Evolutionary conservation across 2,888 invertebrate genomes (phyloP).

Genomic region (Scrobipalpa costella): DNA sequence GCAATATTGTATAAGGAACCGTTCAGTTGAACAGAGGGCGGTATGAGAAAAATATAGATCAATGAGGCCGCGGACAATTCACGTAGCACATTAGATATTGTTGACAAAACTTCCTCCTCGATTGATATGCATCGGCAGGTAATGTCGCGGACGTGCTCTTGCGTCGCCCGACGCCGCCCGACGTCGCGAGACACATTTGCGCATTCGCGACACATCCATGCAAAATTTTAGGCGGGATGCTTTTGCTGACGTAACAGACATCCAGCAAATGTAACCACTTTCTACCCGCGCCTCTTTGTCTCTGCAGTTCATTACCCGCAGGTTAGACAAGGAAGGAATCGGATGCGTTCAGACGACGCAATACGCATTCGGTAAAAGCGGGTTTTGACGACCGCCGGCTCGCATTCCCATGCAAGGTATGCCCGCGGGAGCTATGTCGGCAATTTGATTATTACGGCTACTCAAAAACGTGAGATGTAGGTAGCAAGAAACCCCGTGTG

Average conservation of each 20-base stretch:
- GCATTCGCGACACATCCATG: conserved; percentile 78
- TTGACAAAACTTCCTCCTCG: conserved; percentile 79
- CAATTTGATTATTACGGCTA: conserved; percentile 80
- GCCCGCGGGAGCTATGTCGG: conserved; percentile 77
- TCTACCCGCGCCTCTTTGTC: conserved; percentile 67
- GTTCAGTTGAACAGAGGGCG: conserved; percentile 61
- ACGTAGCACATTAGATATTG: conserved; percentile 79
- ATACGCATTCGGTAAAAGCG: conserved; percentile 76
- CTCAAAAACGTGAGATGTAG: conserved; percentile 79
- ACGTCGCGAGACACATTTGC: conserved; percentile 53
- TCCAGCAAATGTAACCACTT: conserved; percentile 69
- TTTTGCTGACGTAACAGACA: conserved; percentile 66
- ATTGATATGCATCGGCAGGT: conserved; percentile 80
- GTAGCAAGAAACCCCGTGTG: conserved; percentile 76
- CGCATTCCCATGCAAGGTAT: conserved; percentile 79
- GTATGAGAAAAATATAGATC: conserved; percentile 67
- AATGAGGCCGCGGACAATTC: conserved; percentile 69
- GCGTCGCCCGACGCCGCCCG: conserved; percentile 54
- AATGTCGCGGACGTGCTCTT: conserved; percentile 71
- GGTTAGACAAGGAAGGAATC: conserved; percentile 69
- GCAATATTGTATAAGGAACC: conserved; percentile 69
- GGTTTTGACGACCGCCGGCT: conserved; percentile 73
- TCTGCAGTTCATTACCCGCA: conserved; percentile 45
- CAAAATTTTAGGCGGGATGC: conserved; percentile 81
- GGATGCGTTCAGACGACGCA: conserved; percentile 67